A percentile compares a stretch with the other conserved stretches of the same genome.
These are phyloP conservation scores for Morone saxatilis DNA, from an alignment of 2,113 vertebrate species.

Conservation along the genomic window DNA sequence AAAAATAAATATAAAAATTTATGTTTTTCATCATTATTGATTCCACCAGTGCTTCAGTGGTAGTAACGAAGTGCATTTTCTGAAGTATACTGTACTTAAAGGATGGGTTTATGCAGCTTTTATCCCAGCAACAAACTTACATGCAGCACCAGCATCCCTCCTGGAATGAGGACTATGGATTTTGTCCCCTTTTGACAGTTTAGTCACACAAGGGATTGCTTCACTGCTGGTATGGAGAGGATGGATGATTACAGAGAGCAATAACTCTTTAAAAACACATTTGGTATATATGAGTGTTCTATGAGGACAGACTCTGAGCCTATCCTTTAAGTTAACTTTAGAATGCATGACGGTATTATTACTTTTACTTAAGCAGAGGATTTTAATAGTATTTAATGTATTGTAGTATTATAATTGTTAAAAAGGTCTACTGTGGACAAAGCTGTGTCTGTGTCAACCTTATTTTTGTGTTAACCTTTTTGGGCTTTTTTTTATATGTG, in stretches of 20 bases:
- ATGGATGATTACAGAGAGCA: background rate
- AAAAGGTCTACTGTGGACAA: too few species aligned
- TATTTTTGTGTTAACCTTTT: background rate
- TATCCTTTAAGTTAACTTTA: background rate
- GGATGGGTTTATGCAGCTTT: background rate
- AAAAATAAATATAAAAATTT: background rate
- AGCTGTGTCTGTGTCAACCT: background rate
- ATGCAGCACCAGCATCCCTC: too few species aligned
- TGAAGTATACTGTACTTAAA: background rate
- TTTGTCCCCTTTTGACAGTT: background rate
- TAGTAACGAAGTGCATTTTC: conserved; percentile 1
- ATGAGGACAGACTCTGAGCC: background rate
- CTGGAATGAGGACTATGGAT: too few species aligned
- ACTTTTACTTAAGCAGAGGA: background rate
- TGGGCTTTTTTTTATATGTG: background rate
- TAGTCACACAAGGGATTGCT: background rate
- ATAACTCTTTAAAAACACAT: background rate
- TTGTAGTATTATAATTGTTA: too few species aligned
- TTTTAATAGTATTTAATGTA: too few species aligned
- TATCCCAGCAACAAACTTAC: background rate
- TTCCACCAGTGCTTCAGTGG: conserved; percentile 5
- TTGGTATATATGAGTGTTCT: background rate
- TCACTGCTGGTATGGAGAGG: background rate
- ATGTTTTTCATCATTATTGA: background rate
- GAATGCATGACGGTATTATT: background rate